Evolutionary conservation across 2,888 invertebrate species (phyloP), one percentile per base, ranked within the genome.

Genomic region (Xestia rhomboidea): DNA sequence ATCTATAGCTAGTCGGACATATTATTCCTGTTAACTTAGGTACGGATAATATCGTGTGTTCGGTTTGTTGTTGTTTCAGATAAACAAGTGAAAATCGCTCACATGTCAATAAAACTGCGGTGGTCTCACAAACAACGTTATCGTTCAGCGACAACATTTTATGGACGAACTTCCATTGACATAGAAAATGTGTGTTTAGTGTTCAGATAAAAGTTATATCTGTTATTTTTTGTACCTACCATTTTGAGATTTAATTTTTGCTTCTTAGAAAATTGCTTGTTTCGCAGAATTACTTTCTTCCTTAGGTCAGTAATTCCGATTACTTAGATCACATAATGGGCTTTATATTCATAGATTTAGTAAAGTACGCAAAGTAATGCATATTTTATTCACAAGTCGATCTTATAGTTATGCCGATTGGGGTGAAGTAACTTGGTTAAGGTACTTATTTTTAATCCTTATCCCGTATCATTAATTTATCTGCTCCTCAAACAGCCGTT

Each of bases 41-140:
- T n/a, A 13, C 21, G 64, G 73, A 76, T 85, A 78, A 51, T 5
- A 24, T 63, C 63, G 49, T 68, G 54, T 34, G 68, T 54, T 72
- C 57, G 41, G 73, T 73, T 73, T 82, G 70, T 82, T 71, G 63
- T 82, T 60, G 64, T 73, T 70, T 68, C 54, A 74, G 77, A 78
- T 83, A 80, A 77, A 85, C 74, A 76, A 78, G 77, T 73, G 68
- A 77, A 77, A 77, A 76, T 73, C 66, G 73, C 76, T 73, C 60
- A 69, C 66, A 74, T 82, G 85, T 85, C 85, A 76, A 85, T 82
- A 85, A 63, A 73, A 67, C 62, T 67, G 27, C 64, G 79, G 76
- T 84, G 84, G 64, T 73, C 74, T 74, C 60, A 68, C 73, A 77
- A 75, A 81, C 51, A 83, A 67, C 72, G 41, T 75, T 84, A 84